Percentiles rank a stretch among this genome's conserved stretches.
These are phyloP conservation scores for Hypena proboscidalis DNA, from an alignment of 2,888 invertebrate genomes.

Conservation along the genomic window DNA sequence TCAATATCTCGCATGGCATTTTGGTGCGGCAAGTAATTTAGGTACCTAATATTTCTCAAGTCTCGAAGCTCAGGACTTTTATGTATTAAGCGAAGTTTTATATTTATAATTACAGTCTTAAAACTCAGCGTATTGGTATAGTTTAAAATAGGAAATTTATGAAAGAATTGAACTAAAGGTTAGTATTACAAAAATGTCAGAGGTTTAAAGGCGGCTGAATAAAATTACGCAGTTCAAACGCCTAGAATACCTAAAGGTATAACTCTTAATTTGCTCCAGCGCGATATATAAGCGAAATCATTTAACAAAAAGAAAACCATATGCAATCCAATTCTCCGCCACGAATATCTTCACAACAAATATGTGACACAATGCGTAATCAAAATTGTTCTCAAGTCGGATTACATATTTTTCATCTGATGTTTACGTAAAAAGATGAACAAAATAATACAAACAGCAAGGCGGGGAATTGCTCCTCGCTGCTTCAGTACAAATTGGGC, in stretches of 20 bases:
- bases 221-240: neutral
- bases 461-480: conserved; percentile 46
- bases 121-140: too few species aligned
- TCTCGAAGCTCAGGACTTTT: too few species aligned
- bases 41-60: too few species aligned
- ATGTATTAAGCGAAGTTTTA: too few species aligned
- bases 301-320: conserved; percentile 13
- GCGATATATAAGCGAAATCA: conserved; percentile 1
- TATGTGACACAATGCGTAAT: conserved; percentile 33
- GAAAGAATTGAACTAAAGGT: too few species aligned
- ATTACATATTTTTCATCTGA: conserved; percentile 37
- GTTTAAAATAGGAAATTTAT: too few species aligned
- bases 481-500: conserved; percentile 67
- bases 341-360: conserved; percentile 18
- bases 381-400: conserved; percentile 33
- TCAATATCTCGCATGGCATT: conserved; percentile 30
- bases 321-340: conserved; percentile 19
- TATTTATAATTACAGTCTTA: too few species aligned
- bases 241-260: too few species aligned
- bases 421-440: conserved; percentile 32
- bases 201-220: too few species aligned
- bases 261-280: too few species aligned
- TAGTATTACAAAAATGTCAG: too few species aligned
- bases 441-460: conserved; percentile 46
- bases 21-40: conserved; percentile 23